phyloP scores from a whole-genome alignment of 2,113 vertebrate species.

The Myodes glareolus region DNA sequence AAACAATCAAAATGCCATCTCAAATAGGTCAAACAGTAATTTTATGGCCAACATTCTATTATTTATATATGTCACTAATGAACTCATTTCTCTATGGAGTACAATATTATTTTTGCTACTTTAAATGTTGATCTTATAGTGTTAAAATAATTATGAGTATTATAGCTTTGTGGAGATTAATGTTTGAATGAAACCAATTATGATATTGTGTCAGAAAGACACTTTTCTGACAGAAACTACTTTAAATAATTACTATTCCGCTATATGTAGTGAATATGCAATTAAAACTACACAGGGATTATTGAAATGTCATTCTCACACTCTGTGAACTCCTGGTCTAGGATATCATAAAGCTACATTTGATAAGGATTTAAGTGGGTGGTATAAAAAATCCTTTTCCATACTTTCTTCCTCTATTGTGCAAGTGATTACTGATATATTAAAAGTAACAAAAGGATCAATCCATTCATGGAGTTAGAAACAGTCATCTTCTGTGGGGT shows the following conservation, averaged over 20 bases:
- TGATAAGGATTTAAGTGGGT: not conserved
- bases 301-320: not conserved
- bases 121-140: not conserved
- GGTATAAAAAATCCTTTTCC: not conserved
- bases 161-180: not conserved
- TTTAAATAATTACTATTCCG: constrained; percentile 1
- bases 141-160: not conserved
- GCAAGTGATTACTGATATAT: not conserved
- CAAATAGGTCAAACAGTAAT: not conserved
- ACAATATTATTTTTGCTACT: not conserved
- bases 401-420: not conserved
- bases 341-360: not conserved
- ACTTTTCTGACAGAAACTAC: not conserved
- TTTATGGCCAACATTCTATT: not conserved
- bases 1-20: not conserved
- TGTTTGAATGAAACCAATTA: not conserved
- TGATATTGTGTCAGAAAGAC: not conserved
- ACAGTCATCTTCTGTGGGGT: not conserved
- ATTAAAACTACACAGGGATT: not conserved
- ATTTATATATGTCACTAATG: not conserved
- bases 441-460: not conserved
- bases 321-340: not conserved
- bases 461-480: not conserved
- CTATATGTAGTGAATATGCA: not conserved
- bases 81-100: not conserved